phyloP scores from a whole-genome alignment of 35 echinoderm and acorn worm species.

The Hemicentrotus pulcherrimus region DNA sequence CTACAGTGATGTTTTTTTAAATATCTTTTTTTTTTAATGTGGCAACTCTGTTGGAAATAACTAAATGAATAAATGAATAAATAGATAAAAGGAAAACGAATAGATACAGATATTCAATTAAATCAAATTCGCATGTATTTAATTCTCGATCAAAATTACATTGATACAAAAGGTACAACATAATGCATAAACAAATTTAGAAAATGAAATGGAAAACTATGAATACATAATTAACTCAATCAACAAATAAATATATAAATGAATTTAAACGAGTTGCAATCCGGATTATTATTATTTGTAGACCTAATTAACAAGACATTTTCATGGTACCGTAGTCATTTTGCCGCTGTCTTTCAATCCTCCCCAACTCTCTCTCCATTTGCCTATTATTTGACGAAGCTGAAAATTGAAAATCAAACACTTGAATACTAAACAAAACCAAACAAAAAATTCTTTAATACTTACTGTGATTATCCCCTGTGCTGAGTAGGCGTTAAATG shows the following conservation, averaged over 20 bases:
- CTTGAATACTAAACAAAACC: background rate
- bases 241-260: background rate
- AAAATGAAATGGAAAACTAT: no score
- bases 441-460: background rate
- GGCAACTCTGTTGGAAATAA: no score
- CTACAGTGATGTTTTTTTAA: no score
- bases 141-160: no score
- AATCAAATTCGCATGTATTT: no score
- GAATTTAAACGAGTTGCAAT: background rate
- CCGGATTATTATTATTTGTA: background rate
- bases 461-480: slow-evolving; percentile 67
- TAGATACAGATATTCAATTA: background rate
- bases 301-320: background rate
- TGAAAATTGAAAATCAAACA: background rate
- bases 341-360: no score
- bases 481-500: slow-evolving; percentile 92
- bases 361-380: no score
- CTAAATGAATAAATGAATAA: background rate
- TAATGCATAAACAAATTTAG: no score
- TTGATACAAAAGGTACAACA: no score
- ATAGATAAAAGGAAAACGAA: background rate
- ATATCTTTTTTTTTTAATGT: no score
- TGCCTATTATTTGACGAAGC: no score
- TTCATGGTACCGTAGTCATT: background rate
- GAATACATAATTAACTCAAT: background rate